phyloP scores from a whole-genome alignment of 2,888 invertebrate genomes.

The Ormyrus pomaceus region DNA sequence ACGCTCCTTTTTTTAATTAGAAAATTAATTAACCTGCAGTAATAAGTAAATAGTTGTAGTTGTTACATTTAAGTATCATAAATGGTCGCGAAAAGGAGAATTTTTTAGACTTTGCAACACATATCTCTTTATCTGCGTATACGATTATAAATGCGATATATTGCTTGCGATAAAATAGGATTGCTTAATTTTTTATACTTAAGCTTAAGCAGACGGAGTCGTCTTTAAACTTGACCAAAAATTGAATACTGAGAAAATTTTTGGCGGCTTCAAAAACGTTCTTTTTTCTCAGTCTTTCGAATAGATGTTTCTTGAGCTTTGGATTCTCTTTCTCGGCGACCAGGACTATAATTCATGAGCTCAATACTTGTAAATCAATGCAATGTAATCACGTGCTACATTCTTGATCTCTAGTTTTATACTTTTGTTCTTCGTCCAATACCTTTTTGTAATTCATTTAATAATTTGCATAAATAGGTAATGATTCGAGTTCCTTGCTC shows the following conservation, averaged over 20 bases:
- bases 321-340: constrained; percentile 38
- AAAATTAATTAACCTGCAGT: constrained; percentile 30
- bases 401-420: constrained; percentile 22
- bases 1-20: constrained; percentile 16
- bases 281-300: background rate
- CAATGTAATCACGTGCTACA: constrained; percentile 8
- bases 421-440: background rate
- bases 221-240: constrained; percentile 26
- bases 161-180: constrained; percentile 1
- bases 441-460: constrained; percentile 7
- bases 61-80: constrained; percentile 9
- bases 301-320: background rate
- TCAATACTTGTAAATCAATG: constrained; percentile 24
- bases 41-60: constrained; percentile 25
- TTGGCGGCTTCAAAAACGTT: background rate
- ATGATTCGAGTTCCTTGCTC: background rate
- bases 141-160: constrained; percentile 31
- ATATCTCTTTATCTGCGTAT: constrained; percentile 32
- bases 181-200: constrained; percentile 15
- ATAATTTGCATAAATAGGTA: background rate
- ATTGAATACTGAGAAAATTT: constrained; percentile 6
- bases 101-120: constrained; percentile 25
- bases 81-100: constrained; percentile 40
- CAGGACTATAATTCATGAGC: constrained; percentile 12
- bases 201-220: constrained; percentile 9